Evolutionary conservation across 2,113 vertebrate genomes (phyloP).

Genomic region (Phalacrocorax pelagicus): DNA sequence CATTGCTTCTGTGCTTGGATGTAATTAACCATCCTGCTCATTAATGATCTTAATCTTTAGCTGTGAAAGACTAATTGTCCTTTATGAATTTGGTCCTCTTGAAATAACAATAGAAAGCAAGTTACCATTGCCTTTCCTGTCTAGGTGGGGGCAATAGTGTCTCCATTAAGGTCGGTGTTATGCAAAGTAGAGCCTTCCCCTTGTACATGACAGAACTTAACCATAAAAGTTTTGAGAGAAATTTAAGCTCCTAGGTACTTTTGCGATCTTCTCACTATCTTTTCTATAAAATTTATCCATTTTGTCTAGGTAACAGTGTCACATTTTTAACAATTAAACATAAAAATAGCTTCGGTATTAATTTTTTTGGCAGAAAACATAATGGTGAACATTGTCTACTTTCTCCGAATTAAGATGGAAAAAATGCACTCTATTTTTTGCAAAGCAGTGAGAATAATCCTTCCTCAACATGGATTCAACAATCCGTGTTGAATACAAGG

Average conservation of each 20-base stretch:
- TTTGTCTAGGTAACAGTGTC: background rate
- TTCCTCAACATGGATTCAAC: background rate
- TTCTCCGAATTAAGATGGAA: background rate
- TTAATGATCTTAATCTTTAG: background rate
- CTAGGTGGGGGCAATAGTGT: background rate
- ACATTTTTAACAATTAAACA: background rate
- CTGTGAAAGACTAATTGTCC: background rate
- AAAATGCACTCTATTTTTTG: rapidly evolving
- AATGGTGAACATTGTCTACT: background rate
- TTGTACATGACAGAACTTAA: background rate
- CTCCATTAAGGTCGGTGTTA: background rate
- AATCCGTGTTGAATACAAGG: background rate
- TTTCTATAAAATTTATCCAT: background rate
- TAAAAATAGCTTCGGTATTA: background rate
- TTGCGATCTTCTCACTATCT: background rate
- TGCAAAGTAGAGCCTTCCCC: background rate
- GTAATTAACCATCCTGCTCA: background rate
- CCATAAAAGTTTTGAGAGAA: background rate
- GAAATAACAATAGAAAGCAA: background rate
- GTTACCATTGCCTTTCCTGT: background rate
- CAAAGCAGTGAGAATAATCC: background rate
- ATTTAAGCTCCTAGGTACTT: background rate
- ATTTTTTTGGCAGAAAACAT: background rate
- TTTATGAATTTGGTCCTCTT: background rate
- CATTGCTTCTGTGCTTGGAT: background rate